Evolutionary conservation across 2,888 invertebrate genomes (phyloP).

Genomic region (Agrochola lota): DNA sequence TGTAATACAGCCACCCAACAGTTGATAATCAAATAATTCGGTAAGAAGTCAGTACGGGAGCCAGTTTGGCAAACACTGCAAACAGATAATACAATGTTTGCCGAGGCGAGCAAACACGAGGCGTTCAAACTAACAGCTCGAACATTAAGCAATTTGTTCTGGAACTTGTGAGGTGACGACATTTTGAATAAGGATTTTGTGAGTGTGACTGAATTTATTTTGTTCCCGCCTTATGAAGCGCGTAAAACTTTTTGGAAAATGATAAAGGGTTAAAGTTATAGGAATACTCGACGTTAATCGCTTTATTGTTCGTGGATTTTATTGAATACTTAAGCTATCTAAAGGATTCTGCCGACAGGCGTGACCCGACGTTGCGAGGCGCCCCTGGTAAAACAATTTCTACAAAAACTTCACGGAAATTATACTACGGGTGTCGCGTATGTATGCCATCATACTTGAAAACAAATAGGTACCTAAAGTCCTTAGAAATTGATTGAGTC

Average conservation of each 20-base stretch:
- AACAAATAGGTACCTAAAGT: neutral
- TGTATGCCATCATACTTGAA: neutral
- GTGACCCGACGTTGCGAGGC: too few species aligned
- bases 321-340: neutral
- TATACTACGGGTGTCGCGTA: too few species aligned
- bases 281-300: conserved; percentile 6
- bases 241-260: conserved; percentile 16
- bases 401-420: too few species aligned
- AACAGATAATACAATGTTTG: conserved; percentile 69
- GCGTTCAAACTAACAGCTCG: conserved; percentile 60
- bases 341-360: too few species aligned
- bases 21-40: conserved; percentile 62
- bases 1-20: conserved; percentile 24
- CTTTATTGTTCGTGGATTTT: neutral
- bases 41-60: conserved; percentile 59
- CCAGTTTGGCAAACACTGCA: conserved; percentile 62
- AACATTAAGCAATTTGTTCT: conserved; percentile 70
- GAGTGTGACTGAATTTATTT: conserved; percentile 29
- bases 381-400: too few species aligned
- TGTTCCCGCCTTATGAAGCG: conserved; percentile 26
- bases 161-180: conserved; percentile 56
- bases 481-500: neutral
- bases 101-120: conserved; percentile 60
- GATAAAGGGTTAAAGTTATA: conserved; percentile 27
- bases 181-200: conserved; percentile 49